Base-by-base conservation (phyloP, 2,797 vertebrate species). In the Halcyon smyrnensis region DNA sequence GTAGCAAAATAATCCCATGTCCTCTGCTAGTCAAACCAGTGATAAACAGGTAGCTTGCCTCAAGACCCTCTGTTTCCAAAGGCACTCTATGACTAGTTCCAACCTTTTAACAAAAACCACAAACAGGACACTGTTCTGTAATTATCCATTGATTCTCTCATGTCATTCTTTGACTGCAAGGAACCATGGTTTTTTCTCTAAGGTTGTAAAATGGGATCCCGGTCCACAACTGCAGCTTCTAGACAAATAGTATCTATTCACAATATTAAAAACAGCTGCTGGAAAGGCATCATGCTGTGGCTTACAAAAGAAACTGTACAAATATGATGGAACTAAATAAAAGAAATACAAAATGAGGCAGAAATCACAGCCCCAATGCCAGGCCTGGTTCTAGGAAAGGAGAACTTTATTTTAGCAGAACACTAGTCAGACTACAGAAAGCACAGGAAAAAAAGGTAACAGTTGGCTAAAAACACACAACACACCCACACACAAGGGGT, bases 201-300 rank as follows among this genome's bases (percentile, higher is more conserved):
- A 54, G 36, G 73, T 90, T 89, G 75, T 77, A 74, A 94, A 96
- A 93, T 43, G 37, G 81, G 68, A 90, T 82, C 77, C 51, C 60
- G 60, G 45, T 90, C 75, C 85, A 68, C 57, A 87, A 92, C 65
- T 89, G 84, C 56, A 92, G 77, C 86, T 96, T 94, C 90, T 77
- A 89, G 75, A 92, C 89, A 95, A 96, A 91, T 87, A 92, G 23
- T 87, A 97, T 96, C 95, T 93, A 77, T 54, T 77, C 71, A 59
- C 30, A 85, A 8, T 77, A 96, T 96, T 95, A 87, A 93, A 88
- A 82, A 10, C 95, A 97, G 92, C 95, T 96, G 95, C 89, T 96
- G 45, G 39, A 74, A 84, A 67, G 68, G 75, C 84, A 94, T 80
- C 93, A 77, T 62, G 92, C 86, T 96, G 93, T 37, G 78, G 36